Evolutionary conservation across 1,140 invertebrate species (phyloP).

Genomic region (Drosophila yakuba): DNA sequence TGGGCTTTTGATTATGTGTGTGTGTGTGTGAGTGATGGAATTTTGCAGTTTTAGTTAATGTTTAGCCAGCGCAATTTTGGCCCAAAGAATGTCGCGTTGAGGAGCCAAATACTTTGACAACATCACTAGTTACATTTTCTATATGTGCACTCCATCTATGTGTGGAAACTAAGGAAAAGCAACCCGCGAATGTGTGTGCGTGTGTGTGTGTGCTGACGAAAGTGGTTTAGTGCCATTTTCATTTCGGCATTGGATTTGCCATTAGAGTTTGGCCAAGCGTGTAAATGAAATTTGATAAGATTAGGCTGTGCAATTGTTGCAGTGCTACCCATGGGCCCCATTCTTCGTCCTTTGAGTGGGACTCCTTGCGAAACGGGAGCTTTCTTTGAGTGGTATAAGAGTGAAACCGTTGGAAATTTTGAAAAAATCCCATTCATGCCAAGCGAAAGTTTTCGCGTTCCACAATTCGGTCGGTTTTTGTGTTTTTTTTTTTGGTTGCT

Average conservation of each 20-base stretch:
- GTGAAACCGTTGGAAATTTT: slow-evolving; percentile 65
- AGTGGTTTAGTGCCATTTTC: slow-evolving; percentile 33
- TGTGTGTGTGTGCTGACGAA: slow-evolving; percentile 12
- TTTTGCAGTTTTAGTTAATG: slow-evolving; percentile 68
- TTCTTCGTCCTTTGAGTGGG: not conserved
- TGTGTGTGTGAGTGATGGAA: slow-evolving; percentile 30
- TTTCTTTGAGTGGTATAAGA: slow-evolving; percentile 76
- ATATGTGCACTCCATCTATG: not conserved
- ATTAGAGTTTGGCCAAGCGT: slow-evolving; percentile 54
- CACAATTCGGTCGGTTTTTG: slow-evolving; percentile 28
- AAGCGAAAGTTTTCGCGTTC: slow-evolving; percentile 20
- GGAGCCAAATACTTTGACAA: slow-evolving; percentile 40
- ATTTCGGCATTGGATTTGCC: slow-evolving; percentile 38
- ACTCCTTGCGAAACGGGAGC: slow-evolving; percentile 24
- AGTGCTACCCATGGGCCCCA: slow-evolving; percentile 5
- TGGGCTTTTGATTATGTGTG: slow-evolving; percentile 8
- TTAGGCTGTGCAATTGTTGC: slow-evolving; percentile 47
- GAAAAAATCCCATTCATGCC: slow-evolving; percentile 17
- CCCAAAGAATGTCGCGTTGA: slow-evolving; percentile 11
- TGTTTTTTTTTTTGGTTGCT: not conserved
- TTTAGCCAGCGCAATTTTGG: slow-evolving; percentile 44
- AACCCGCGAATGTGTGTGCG: not conserved
- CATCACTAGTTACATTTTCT: slow-evolving; percentile 6
- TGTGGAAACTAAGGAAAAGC: not conserved
- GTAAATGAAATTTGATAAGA: slow-evolving; percentile 63